Conservation (phyloP, 2,113 vertebrate species). For the Hypanus sabinus region DNA sequence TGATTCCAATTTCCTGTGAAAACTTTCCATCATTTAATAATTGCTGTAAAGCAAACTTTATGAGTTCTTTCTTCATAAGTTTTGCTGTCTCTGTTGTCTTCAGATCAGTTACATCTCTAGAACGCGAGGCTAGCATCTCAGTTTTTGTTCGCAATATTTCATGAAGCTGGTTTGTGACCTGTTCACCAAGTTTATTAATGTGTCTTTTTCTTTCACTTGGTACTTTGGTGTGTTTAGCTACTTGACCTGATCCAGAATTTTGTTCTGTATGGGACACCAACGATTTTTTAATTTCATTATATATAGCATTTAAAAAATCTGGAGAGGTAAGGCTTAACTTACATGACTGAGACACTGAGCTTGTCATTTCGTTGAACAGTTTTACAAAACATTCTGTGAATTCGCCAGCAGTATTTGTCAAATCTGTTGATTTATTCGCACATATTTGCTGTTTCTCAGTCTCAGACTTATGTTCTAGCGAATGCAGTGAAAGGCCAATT, state of each 20-base stretch:
- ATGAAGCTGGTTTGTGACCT: not conserved
- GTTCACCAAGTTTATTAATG: not conserved
- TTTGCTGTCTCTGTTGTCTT: not conserved
- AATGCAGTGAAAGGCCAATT: conserved; percentile 27
- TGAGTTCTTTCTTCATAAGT: conserved; percentile 22
- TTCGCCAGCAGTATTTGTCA: not conserved
- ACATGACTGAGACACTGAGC: conserved; percentile 19
- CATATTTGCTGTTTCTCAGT: not conserved
- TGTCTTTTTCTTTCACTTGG: not conserved
- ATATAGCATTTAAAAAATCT: conserved; percentile 18
- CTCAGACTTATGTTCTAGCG: not conserved
- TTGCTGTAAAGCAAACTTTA: conserved; percentile 30
- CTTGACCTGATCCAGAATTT: not conserved
- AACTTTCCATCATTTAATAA: conserved; percentile 4
- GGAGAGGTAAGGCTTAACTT: conserved; percentile 15
- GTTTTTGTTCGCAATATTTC: conserved; percentile 7
- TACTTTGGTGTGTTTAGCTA: not conserved
- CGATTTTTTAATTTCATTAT: conserved; percentile 25
- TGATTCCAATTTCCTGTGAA: not conserved
- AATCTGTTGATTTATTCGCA: not conserved
- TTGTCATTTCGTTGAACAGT: not conserved
- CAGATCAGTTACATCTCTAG: not conserved
- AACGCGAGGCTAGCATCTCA: not conserved
- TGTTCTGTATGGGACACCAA: not conserved
- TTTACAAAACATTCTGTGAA: not conserved